A percentile compares a stretch with the other conserved stretches of the same genome.
These are phyloP conservation scores for Halcyon senegalensis DNA, from an alignment of 2,113 vertebrate species.

Conservation along the genomic window DNA sequence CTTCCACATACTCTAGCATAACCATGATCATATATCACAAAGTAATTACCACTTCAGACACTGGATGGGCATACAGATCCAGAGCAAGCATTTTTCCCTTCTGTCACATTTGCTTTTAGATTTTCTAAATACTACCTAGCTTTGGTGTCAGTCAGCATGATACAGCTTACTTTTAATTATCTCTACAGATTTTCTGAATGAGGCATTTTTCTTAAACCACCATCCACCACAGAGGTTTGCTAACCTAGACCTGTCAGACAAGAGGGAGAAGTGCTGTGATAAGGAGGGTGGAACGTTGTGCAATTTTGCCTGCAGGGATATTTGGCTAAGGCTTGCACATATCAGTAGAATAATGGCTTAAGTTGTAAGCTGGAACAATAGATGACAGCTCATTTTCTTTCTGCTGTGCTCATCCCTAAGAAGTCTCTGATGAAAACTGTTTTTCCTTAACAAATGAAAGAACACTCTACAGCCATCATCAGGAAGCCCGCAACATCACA, in stretches of 20 bases:
- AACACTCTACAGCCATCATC: not conserved
- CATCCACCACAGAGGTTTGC: not conserved
- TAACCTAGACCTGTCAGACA: not conserved
- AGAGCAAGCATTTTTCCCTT: not conserved
- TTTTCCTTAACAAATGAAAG: not conserved
- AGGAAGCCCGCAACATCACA: not conserved
- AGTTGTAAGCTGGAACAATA: conserved; percentile 33
- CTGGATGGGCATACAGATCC: not conserved
- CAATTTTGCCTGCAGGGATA: not conserved
- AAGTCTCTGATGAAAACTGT: not conserved
- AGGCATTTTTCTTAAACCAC: not conserved
- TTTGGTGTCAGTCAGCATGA: not conserved
- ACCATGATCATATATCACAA: not conserved
- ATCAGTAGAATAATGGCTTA: not conserved
- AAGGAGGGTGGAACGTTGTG: not conserved
- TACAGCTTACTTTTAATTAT: not conserved
- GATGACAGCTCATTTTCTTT: conserved; percentile 12
- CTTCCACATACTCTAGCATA: not conserved
- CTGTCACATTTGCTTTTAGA: not conserved
- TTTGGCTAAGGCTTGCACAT: not conserved
- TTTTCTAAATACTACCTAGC: not conserved
- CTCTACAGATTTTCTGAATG: not conserved
- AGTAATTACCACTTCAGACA: not conserved
- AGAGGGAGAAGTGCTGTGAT: not conserved
- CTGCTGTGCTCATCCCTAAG: not conserved